Evolutionary conservation across 2,888 invertebrate genomes (phyloP).

Genomic region (Drosophila prostipennis): DNA sequence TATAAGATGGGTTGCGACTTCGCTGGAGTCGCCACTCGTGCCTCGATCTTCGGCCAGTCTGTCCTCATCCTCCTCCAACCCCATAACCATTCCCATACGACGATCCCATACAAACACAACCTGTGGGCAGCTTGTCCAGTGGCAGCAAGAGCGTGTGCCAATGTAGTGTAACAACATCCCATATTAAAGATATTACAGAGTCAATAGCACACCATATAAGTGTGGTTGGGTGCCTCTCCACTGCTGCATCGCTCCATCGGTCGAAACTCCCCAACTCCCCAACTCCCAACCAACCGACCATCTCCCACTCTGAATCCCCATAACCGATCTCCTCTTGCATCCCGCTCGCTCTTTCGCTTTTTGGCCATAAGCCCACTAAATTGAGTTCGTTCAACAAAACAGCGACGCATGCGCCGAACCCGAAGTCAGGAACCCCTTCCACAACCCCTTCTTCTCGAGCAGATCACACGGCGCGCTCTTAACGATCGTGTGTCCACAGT

Average conservation of each 20-base stretch:
- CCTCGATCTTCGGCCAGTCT: conserved; percentile 15
- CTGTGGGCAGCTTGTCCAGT: conserved; percentile 74
- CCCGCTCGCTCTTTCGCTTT: conserved; percentile 33
- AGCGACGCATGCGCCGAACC: conserved; percentile 72
- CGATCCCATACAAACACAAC: conserved; percentile 24
- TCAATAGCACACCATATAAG: conserved; percentile 80
- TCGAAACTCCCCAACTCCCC: neutral
- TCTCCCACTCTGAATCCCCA: conserved; percentile 20
- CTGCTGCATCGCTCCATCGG: conserved; percentile 3
- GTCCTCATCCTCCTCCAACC: neutral
- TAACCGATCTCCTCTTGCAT: conserved; percentile 18
- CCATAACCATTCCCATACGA: neutral
- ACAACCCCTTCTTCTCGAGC: too few species aligned
- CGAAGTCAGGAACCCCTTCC: conserved; percentile 2
- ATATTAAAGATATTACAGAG: conserved; percentile 81
- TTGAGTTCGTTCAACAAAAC: conserved; percentile 80
- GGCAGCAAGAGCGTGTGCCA: conserved; percentile 83
- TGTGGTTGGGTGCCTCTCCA: conserved; percentile 54
- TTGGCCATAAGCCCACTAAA: conserved; percentile 73
- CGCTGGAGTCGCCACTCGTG: conserved; percentile 26
- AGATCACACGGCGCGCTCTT: conserved; percentile 64
- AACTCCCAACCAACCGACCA: conserved; percentile 1
- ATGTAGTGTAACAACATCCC: conserved; percentile 83
- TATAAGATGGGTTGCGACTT: conserved; percentile 4
- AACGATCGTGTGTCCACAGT: conserved; percentile 83